A percentile compares a stretch with the other conserved stretches of the same genome.
Evolutionary conservation across 2,113 vertebrate species (phyloP).

Genomic region (Daphoenositta chrysoptera): DNA sequence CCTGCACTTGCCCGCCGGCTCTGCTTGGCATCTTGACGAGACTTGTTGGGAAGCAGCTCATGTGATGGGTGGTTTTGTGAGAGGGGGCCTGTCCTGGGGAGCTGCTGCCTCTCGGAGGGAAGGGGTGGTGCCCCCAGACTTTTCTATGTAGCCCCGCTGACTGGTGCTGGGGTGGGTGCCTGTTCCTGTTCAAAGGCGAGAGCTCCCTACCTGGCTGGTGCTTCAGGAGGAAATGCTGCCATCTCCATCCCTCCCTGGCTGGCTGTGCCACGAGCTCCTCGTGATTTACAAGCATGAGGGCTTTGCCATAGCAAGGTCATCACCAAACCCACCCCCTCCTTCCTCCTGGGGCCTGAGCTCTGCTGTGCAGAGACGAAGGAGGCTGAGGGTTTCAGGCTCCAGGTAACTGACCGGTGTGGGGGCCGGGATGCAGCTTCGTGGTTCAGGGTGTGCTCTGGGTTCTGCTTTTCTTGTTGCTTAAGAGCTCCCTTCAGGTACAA

Average conservation of each 20-base stretch:
- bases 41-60: conserved; percentile 24
- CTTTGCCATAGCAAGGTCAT: neutral
- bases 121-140: neutral
- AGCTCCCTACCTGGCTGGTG: neutral
- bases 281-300: neutral
- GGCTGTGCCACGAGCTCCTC: neutral
- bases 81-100: neutral
- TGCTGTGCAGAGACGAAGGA: accelerated
- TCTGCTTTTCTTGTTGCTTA: neutral
- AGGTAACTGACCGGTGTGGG: accelerated
- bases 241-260: neutral
- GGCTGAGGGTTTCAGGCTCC: accelerated
- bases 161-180: neutral
- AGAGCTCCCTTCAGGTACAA: neutral
- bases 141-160: accelerated
- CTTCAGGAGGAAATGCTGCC: neutral
- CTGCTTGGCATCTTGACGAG: neutral
- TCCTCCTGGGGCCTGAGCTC: neutral
- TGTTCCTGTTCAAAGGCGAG: neutral
- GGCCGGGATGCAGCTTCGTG: accelerated
- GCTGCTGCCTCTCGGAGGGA: accelerated
- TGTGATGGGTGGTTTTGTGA: neutral
- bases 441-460: neutral
- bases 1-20: neutral
- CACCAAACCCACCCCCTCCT: neutral